These are phyloP conservation scores for Drosophila lini DNA, from an alignment of 1,140 invertebrate genomes.

Conservation along the genomic window DNA sequence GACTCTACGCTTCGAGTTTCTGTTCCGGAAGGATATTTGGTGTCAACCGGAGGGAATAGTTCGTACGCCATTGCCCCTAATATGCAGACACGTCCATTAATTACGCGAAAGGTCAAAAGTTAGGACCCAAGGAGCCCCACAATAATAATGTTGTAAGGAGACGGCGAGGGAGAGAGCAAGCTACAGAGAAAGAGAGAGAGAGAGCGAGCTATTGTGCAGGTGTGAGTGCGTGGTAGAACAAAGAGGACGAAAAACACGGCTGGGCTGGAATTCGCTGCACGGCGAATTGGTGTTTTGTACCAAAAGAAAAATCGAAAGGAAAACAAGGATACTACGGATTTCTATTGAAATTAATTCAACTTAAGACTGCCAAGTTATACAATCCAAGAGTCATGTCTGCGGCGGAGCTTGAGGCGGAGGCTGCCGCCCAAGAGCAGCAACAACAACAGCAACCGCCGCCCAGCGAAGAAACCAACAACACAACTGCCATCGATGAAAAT, in stretches of 20 bases:
- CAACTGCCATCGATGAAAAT: constrained; percentile 64
- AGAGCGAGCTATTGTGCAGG: constrained; percentile 11
- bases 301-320: constrained; percentile 14
- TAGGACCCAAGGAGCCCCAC: constrained; percentile 51
- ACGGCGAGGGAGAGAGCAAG: constrained; percentile 15
- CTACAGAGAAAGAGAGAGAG: background rate
- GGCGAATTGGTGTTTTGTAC: constrained; percentile 21
- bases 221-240: constrained; percentile 42
- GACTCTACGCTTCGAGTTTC: constrained; percentile 44
- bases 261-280: constrained; percentile 24
- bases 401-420: constrained; percentile 68
- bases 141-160: constrained; percentile 59
- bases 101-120: constrained; percentile 77
- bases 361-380: constrained; percentile 55
- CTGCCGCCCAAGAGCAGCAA: constrained; percentile 58
- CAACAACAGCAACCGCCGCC: constrained; percentile 38
- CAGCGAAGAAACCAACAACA: constrained; percentile 45
- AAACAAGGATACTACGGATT: constrained; percentile 18
- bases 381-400: constrained; percentile 58
- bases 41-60: constrained; percentile 55
- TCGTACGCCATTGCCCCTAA: constrained; percentile 40
- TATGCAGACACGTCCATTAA: constrained; percentile 72
- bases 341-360: constrained; percentile 26
- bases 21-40: constrained; percentile 52
- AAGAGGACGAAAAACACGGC: constrained; percentile 46